Percentiles rank a stretch among this genome's conserved stretches.
These are phyloP conservation scores for Lipotes vexillifer DNA, from an alignment of 2,113 vertebrate species.

Conservation along the genomic window DNA sequence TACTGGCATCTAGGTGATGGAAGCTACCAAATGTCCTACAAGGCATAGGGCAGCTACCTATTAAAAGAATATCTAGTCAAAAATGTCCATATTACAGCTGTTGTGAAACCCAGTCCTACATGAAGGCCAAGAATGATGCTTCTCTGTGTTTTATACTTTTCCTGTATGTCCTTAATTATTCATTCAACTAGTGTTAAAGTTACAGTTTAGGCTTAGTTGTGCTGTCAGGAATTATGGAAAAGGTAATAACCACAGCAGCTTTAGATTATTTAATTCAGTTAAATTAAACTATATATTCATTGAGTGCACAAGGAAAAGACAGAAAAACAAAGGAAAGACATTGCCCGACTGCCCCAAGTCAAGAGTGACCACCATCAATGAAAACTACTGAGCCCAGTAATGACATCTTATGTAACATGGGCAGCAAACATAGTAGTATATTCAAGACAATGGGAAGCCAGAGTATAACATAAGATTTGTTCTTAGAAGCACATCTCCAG, in stretches of 20 bases:
- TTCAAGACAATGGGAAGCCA: not conserved
- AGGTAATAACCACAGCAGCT: not conserved
- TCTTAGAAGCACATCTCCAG: not conserved
- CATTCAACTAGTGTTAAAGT: not conserved
- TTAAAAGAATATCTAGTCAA: not conserved
- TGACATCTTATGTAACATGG: not conserved
- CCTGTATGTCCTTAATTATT: not conserved
- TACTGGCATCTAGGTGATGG: not conserved
- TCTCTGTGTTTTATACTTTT: not conserved
- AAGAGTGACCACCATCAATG: not conserved
- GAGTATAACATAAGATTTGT: not conserved
- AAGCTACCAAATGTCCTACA: not conserved
- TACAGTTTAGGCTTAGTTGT: not conserved
- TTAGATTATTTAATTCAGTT: not conserved
- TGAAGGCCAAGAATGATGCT: too few relatives aligned
- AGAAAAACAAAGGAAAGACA: not conserved
- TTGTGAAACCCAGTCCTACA: not conserved
- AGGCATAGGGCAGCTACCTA: accelerated
- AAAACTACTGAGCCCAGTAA: not conserved
- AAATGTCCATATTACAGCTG: not conserved
- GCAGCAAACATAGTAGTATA: not conserved
- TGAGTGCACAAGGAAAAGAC: not conserved
- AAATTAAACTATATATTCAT: not conserved
- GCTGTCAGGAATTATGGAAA: not conserved
- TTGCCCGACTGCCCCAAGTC: not conserved